A percentile compares a stretch with the other conserved stretches of the same genome.
These are phyloP conservation scores for Oryzias javanicus DNA, from an alignment of 2,113 vertebrate genomes.

Conservation along the genomic window DNA sequence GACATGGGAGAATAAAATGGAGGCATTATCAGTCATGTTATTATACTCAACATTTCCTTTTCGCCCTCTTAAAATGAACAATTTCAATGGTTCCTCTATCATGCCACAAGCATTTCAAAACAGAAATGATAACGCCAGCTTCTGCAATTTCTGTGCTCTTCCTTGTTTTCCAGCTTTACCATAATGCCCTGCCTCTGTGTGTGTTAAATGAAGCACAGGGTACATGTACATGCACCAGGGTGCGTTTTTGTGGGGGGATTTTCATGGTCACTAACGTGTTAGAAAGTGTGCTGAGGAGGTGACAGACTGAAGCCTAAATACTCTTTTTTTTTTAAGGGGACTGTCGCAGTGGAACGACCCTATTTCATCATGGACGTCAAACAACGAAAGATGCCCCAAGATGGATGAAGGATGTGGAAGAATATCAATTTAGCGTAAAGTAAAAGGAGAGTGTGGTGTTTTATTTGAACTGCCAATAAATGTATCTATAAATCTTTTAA, in stretches of 20 bases:
- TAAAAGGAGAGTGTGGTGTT: slow-evolving; percentile 53
- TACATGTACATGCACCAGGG: slow-evolving; percentile 10
- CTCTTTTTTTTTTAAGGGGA: slow-evolving; percentile 21
- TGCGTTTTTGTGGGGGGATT: background rate
- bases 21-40: slow-evolving; percentile 72
- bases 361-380: slow-evolving; percentile 84
- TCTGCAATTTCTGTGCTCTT: slow-evolving; percentile 68
- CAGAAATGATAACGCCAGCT: slow-evolving; percentile 73
- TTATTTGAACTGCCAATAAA: slow-evolving; percentile 52
- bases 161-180: slow-evolving; percentile 68
- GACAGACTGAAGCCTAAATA: slow-evolving; percentile 53
- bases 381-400: slow-evolving; percentile 83
- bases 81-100: slow-evolving; percentile 67
- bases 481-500: slow-evolving; percentile 45
- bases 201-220: slow-evolving; percentile 70
- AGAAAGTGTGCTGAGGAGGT: slow-evolving; percentile 58
- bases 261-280: slow-evolving; percentile 46
- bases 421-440: slow-evolving; percentile 54
- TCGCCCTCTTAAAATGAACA: slow-evolving; percentile 70
- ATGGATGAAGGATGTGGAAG: slow-evolving; percentile 76
- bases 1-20: slow-evolving; percentile 67
- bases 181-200: slow-evolving; percentile 69
- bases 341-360: slow-evolving; percentile 76
- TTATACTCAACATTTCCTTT: slow-evolving; percentile 72
- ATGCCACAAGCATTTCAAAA: slow-evolving; percentile 68